Percentiles rank a stretch among this genome's conserved stretches.
phyloP scores from a whole-genome alignment of 2,797 vertebrate species.

The Micrastur ruficollis region DNA sequence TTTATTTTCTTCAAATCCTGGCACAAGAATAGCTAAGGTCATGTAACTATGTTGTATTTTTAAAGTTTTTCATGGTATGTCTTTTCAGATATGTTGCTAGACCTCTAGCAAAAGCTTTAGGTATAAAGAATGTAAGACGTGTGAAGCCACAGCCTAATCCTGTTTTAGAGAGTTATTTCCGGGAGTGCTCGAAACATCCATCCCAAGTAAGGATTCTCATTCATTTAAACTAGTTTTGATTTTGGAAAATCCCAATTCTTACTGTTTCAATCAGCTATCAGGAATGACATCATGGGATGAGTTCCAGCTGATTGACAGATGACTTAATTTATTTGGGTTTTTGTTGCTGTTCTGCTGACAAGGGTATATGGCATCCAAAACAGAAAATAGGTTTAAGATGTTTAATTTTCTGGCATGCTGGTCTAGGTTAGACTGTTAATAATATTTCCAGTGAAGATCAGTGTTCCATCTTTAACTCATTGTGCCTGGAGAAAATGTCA shows the following conservation, averaged over 20 bases:
- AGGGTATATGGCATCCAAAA: neutral
- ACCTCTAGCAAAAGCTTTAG: slow-evolving; percentile 81
- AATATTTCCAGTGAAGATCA: neutral
- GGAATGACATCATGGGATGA: slow-evolving; percentile 16
- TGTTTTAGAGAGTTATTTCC: slow-evolving; percentile 84
- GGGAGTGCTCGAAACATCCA: slow-evolving; percentile 76
- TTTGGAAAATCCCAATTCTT: slow-evolving; percentile 18
- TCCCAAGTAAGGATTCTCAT: slow-evolving; percentile 80
- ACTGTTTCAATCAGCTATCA: slow-evolving; percentile 32
- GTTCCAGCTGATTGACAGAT: slow-evolving; percentile 49
- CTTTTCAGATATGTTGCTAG: slow-evolving; percentile 84
- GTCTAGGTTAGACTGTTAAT: neutral
- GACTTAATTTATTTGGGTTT: slow-evolving; percentile 47
- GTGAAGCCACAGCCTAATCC: slow-evolving; percentile 78
- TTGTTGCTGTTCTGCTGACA: slow-evolving; percentile 36
- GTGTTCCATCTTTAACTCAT: slow-evolving; percentile 26
- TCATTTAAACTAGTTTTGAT: neutral
- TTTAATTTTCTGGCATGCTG: slow-evolving; percentile 25
- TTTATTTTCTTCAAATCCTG: neutral
- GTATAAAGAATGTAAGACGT: slow-evolving; percentile 78
- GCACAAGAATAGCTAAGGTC: neutral
- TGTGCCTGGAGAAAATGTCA: slow-evolving; percentile 23
- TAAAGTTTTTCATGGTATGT: neutral
- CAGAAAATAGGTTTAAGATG: slow-evolving; percentile 28
- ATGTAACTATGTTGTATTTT: neutral